Conservation (phyloP, 2,888 invertebrate genomes). For the Mesorhabditis belari region DNA sequence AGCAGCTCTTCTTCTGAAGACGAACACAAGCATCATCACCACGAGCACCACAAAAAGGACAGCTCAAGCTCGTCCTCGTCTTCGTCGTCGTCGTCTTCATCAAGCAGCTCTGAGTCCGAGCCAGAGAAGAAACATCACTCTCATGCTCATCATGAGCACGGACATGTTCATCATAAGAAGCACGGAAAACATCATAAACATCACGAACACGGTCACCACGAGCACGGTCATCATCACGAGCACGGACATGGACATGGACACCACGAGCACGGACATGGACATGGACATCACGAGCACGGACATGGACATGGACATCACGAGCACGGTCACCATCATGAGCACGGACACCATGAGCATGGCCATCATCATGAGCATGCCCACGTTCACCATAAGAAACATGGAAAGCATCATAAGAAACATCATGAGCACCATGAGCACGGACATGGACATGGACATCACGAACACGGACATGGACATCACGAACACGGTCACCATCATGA, state of each 20-base stretch:
- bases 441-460: neutral
- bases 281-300: neutral
- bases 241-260: neutral
- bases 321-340: neutral
- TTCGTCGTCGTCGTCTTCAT: no score
- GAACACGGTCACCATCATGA: neutral
- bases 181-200: neutral
- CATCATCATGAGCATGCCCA: neutral
- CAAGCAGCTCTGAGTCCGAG: no score
- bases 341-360: neutral
- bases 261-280: neutral
- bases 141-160: neutral
- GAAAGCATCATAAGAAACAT: neutral
- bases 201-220: no score
- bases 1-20: neutral
- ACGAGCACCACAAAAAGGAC: neutral
- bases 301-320: neutral
- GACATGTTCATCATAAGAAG: neutral
- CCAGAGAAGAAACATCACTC: neutral
- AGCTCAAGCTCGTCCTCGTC: neutral
- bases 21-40: neutral
- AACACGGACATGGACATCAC: neutral
- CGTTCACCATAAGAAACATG: neutral
- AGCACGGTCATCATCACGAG: neutral
- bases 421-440: neutral